Evolutionary conservation across 2,113 vertebrate genomes (phyloP), one percentile per base, ranked within the genome.

Genomic region (Reinhardtius hippoglossoides): DNA sequence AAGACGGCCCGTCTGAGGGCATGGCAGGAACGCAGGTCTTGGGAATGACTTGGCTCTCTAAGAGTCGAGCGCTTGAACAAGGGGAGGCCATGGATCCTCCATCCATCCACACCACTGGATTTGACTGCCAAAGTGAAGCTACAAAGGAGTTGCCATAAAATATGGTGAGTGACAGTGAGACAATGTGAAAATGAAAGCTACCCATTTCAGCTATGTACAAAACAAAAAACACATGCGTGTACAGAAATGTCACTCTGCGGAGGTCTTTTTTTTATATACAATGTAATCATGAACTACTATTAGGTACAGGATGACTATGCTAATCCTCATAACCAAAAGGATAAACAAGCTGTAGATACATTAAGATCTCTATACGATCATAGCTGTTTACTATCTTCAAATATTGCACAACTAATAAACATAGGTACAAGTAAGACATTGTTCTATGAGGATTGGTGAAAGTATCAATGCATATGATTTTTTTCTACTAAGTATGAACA

Each of bases 121-220:
- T 70, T 81, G 91, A 92, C 89, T 93, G 93, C 93, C 92, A 91
- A 93, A 92, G 90, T 92, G 87, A 91, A 87, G 92, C 89, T 86
- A 86, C 85, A 84, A 88, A 31, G 80, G 82, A 85, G 86, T 91
- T 90, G 86, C 93, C 92, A 91, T 91, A 80, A 67, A 81, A 79
- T 82, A 91, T 90, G 90, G 89, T 85, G 80, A 81, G 82, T 74
- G 69, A 85, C 76, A 70, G 76, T 83, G 84, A 90, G 82, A 92
- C 82, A 82, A 89, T 92, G 91, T 92, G 88, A 91, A 90, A 87
- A 90, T 60, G 76, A 90, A 85, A 87, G 82, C 65, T 85, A 87
- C 79, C 65, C 72, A 81, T 90, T 88, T 89, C 83, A 88, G 88
- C 88, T 90, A 88, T 93, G 92, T 94, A 93, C 77, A 92, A 89